Evolutionary conservation across 2,888 invertebrate species (phyloP), one percentile per base, ranked within the genome.

Genomic region (Ormyrus labotus): DNA sequence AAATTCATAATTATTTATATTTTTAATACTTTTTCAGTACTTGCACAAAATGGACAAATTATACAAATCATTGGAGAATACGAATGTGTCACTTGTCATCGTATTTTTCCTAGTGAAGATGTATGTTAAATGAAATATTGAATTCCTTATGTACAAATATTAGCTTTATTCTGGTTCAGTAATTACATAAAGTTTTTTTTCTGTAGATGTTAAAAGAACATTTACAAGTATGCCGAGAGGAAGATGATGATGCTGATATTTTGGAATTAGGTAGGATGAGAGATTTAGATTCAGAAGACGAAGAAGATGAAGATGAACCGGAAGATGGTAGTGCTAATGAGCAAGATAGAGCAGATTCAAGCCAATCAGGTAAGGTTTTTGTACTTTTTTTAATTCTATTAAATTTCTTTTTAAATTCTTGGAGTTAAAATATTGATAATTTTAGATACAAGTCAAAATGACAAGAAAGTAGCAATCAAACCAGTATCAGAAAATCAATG

Each of bases 401-500:
- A n/a, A 45, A 11, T 58, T 45, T 5, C 60, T 68, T 74, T 60
- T 34, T 11, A 84, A 83, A 83, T 78, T 82, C 79, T n/a, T 83
- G 84, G 63, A 81, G 78, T 50, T 74, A 77, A 48, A 85, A 83
- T 60, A 82, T 81, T 69, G 86, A 88, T 8, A 86, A 87, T 19
- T 34, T 34, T 34, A 34, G 34, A 34, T 34, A 4, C 34, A 34
- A 34, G 34, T 34, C 34, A 34, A 34, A 34, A 34, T 34, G 34
- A 34, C 34, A 85, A 84, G 9, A 87, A 86, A n/a, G 83, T 87
- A 19, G 77, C 84, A 13, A 90, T 90, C 60, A 87, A 86, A 63
- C 90, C 90, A 6, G 90, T 90, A 50, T 81, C 84, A 2, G 89
- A 88, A 64, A 86, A 84, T 86, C 91, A 92, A 79, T 93, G 93